Conservation (phyloP, 1,140 invertebrate genomes). For the Ips typographus region DNA sequence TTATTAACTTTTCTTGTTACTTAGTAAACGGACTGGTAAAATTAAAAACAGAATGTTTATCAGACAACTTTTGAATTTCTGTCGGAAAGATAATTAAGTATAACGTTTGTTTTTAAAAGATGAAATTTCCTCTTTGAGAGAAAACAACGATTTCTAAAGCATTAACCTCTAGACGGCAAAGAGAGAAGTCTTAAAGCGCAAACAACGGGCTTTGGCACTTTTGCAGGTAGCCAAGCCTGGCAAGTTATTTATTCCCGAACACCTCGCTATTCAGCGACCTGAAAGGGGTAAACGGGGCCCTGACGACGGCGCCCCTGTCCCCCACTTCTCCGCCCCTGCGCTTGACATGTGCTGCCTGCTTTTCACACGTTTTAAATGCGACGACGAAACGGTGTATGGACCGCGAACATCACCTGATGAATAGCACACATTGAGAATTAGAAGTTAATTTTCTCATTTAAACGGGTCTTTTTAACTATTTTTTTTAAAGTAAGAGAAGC, state of each 20-base stretch:
- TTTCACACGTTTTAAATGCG: conserved; percentile 43
- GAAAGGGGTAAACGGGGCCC: conserved; percentile 43
- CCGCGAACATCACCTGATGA: conserved; percentile 28
- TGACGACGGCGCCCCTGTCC: conserved; percentile 9
- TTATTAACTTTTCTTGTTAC: too few species aligned
- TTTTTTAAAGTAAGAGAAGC: too few species aligned
- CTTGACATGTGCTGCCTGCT: conserved; percentile 44
- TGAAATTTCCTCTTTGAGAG: too few species aligned
- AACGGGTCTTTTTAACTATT: conserved; percentile 1
- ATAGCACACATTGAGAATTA: conserved; percentile 20
- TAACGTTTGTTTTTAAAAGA: too few species aligned
- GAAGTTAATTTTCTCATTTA: conserved; percentile 20
- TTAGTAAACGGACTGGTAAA: too few species aligned
- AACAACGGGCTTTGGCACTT: conserved; percentile 13
- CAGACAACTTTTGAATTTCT: too few species aligned
- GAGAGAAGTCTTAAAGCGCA: too few species aligned
- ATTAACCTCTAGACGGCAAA: too few species aligned
- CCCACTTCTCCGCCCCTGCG: conserved; percentile 19
- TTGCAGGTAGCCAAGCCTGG: conserved; percentile 29
- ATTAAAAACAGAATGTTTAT: too few species aligned
- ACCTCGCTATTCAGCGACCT: conserved; percentile 45
- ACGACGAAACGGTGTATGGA: conserved; percentile 19
- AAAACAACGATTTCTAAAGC: too few species aligned
- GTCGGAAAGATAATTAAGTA: too few species aligned
- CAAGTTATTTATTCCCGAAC: conserved; percentile 38